phyloP scores from a whole-genome alignment of 2,888 invertebrate species.

The Meteorus colon region DNA sequence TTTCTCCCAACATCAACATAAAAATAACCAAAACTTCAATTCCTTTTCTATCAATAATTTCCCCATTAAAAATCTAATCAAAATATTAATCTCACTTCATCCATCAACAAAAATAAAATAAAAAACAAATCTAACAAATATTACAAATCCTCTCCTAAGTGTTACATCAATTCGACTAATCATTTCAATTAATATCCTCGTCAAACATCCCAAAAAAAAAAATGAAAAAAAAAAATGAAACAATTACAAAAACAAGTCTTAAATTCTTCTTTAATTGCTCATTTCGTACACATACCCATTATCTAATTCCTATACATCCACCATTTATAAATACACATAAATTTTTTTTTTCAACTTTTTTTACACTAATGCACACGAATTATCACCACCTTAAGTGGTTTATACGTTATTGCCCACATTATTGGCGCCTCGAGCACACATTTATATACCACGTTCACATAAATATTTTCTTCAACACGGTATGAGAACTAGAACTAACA shows the following conservation, averaged over 20 bases:
- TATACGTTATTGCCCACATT: slow-evolving; percentile 10
- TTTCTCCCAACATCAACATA: too few species aligned
- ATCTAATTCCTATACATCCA: neutral
- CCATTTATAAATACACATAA: neutral
- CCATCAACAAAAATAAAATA: neutral
- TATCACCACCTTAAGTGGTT: slow-evolving; percentile 7
- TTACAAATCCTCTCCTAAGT: too few species aligned
- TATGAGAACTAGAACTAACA: neutral
- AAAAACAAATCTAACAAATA: neutral
- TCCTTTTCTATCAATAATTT: too few species aligned
- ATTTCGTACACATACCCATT: neutral
- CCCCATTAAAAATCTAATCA: too few species aligned
- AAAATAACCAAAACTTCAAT: too few species aligned
- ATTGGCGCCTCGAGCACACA: slow-evolving; percentile 2
- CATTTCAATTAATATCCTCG: neutral
- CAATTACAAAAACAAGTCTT: neutral
- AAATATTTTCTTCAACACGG: neutral
- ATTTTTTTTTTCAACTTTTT: neutral
- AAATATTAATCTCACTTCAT: too few species aligned
- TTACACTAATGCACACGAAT: slow-evolving; percentile 2
- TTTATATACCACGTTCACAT: neutral
- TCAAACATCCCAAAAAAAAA: neutral
- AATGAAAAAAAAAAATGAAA: neutral
- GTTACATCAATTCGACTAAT: neutral
- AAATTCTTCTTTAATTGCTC: neutral